Conservation (phyloP, 1,140 invertebrate species). For the Belonocnema kinseyi region DNA sequence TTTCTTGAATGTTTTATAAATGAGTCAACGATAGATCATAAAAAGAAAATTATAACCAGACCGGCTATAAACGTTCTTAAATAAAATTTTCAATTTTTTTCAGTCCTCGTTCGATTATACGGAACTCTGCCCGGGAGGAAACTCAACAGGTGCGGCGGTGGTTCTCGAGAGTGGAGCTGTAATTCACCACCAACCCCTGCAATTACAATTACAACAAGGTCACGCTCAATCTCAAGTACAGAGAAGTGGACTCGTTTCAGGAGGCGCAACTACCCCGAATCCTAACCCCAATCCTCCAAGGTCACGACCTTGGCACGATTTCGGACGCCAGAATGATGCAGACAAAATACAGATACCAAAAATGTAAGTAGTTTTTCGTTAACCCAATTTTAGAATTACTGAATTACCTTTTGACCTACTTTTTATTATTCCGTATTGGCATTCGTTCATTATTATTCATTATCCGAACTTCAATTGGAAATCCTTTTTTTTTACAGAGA, state of each 20-base stretch:
- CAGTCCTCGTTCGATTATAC: conserved; percentile 91
- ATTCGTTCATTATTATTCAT: too few species aligned
- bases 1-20: too few species aligned
- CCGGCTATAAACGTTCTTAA: not conserved
- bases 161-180: conserved; percentile 72
- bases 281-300: conserved; percentile 81
- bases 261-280: conserved; percentile 79
- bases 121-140: conserved; percentile 85
- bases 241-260: conserved; percentile 76
- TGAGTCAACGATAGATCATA: too few species aligned
- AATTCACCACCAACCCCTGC: conserved; percentile 72
- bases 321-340: conserved; percentile 92
- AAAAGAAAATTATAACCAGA: too few species aligned
- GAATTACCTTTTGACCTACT: too few species aligned
- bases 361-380: conserved; percentile 85
- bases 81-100: conserved; percentile 35
- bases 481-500: too few species aligned
- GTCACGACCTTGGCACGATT: conserved; percentile 92
- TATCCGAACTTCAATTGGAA: too few species aligned
- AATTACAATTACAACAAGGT: conserved; percentile 68
- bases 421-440: too few species aligned
- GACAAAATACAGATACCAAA: conserved; percentile 98
- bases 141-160: conserved; percentile 65
- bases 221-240: conserved; percentile 71
- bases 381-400: too few species aligned